Evolutionary conservation across 2,113 vertebrate species (phyloP).

Genomic region (Gopherus evgoodei): DNA sequence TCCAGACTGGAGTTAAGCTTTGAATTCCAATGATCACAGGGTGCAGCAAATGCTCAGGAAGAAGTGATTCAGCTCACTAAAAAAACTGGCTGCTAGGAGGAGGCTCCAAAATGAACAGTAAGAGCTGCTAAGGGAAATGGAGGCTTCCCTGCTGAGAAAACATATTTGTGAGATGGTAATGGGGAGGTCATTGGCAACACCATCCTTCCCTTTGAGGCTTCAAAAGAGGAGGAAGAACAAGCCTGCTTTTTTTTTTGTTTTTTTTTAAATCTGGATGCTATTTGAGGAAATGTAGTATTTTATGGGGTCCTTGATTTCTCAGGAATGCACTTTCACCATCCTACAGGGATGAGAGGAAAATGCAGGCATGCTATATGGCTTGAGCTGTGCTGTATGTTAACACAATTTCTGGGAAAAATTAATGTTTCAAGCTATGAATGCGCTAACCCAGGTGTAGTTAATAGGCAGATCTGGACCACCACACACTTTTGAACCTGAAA

Average conservation of each 20-base stretch:
- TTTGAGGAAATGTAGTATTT: not conserved
- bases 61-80: conserved; percentile 26
- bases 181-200: not conserved
- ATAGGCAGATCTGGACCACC: too few relatives aligned
- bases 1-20: not conserved
- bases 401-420: not conserved
- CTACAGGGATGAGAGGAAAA: not conserved
- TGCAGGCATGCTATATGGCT: not conserved
- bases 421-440: not conserved
- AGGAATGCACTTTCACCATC: not conserved
- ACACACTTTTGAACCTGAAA: too few relatives aligned
- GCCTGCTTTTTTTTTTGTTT: rapidly evolving
- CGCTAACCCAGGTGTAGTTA: too few relatives aligned
- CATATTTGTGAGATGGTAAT: not conserved
- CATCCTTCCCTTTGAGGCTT: not conserved
- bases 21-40: not conserved
- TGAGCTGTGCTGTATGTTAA: not conserved
- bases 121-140: not conserved
- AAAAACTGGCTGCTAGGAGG: conserved; percentile 17
- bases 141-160: not conserved
- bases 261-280: not conserved
- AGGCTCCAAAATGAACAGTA: conserved; percentile 4
- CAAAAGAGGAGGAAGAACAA: not conserved
- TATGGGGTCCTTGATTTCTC: not conserved
- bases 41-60: conserved; percentile 7